Percentiles rank a stretch among this genome's conserved stretches.
Evolutionary conservation across 2,797 vertebrate species (phyloP).

Genomic region (Acestrorhynchus altus): DNA sequence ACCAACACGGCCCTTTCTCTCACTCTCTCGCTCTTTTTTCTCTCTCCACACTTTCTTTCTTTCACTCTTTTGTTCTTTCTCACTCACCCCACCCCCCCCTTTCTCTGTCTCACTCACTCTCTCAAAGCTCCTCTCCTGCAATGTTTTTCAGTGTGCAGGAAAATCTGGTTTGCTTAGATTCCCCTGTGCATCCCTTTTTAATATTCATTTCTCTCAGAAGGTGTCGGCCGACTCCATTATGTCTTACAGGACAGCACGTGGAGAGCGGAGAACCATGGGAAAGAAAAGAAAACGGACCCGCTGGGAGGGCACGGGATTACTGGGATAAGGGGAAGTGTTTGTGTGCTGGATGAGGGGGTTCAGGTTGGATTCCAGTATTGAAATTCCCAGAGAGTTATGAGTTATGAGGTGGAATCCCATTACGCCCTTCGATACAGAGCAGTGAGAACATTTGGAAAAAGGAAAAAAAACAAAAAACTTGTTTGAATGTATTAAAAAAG

Average conservation of each 20-base stretch:
- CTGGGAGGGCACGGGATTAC: conserved; percentile 49
- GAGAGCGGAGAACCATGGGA: conserved; percentile 69
- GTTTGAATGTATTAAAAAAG: conserved; percentile 2
- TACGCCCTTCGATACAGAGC: conserved; percentile 14
- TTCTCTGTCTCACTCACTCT: neutral
- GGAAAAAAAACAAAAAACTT: neutral
- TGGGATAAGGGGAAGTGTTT: conserved; percentile 39
- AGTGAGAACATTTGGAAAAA: conserved; percentile 5
- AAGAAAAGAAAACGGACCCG: conserved; percentile 64
- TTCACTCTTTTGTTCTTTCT: conserved; percentile 36
- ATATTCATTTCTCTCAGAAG: conserved; percentile 74
- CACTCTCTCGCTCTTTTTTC: conserved; percentile 44
- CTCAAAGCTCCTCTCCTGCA: conserved; percentile 22
- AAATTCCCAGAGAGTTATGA: conserved; percentile 42
- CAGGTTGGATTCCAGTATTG: conserved; percentile 28
- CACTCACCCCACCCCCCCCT: conserved; percentile 10
- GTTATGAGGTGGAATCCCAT: conserved; percentile 50
- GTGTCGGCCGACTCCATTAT: conserved; percentile 70
- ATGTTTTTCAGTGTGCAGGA: conserved; percentile 41
- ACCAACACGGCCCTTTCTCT: conserved; percentile 60
- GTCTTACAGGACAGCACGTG: conserved; percentile 73
- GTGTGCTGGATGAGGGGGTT: conserved; percentile 21
- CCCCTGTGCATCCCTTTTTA: conserved; percentile 68
- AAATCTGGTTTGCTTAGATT: conserved; percentile 61
- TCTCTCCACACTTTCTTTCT: conserved; percentile 41